These are phyloP conservation scores for Plebejus argus DNA, from an alignment of 2,888 invertebrate species.

Conservation along the genomic window DNA sequence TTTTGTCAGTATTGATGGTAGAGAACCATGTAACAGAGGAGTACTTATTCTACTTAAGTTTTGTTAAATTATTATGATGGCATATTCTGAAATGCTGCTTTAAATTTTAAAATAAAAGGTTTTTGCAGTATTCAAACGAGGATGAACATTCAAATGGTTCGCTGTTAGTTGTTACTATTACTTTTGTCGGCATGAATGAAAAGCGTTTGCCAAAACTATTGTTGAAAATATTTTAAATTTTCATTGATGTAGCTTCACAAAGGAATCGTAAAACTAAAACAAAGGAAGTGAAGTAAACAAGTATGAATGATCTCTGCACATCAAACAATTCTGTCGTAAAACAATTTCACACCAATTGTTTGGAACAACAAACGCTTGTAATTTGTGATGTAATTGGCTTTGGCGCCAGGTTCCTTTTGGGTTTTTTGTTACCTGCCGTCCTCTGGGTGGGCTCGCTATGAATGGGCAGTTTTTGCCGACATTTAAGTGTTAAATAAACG, in stretches of 20 bases:
- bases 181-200: neutral
- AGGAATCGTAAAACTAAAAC: conserved; percentile 9
- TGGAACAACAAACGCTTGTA: conserved; percentile 9
- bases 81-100: neutral
- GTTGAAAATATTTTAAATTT: neutral
- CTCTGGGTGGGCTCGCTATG: conserved; percentile 26
- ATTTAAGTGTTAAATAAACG: conserved; percentile 31
- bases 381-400: conserved; percentile 22
- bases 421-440: neutral
- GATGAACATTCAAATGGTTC: neutral
- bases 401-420: conserved; percentile 1
- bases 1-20: neutral
- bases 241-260: conserved; percentile 16
- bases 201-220: neutral
- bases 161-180: neutral
- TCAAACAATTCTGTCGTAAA: conserved; percentile 25
- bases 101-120: neutral
- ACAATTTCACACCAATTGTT: conserved; percentile 28
- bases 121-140: neutral
- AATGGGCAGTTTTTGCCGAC: conserved; percentile 27
- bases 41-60: neutral
- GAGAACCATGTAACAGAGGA: neutral
- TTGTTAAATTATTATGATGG: neutral
- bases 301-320: conserved; percentile 27
- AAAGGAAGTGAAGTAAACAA: conserved; percentile 6